phyloP scores from a whole-genome alignment of 2,797 vertebrate genomes.

The Columba guinea region DNA sequence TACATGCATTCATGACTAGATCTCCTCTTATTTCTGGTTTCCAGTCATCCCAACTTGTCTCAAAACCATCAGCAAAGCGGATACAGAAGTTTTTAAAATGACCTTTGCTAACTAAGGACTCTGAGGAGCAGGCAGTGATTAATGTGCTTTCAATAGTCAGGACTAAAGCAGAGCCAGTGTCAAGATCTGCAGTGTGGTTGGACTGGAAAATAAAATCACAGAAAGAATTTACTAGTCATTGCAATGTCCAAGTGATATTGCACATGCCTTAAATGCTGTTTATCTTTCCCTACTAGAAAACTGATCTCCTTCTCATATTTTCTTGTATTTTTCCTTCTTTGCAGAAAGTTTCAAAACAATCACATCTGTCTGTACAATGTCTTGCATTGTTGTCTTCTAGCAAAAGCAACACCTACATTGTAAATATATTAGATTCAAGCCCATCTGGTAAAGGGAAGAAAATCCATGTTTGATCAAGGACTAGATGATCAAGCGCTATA shows the following conservation, averaged over 20 bases:
- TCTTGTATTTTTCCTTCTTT: neutral
- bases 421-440: neutral
- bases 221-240: neutral
- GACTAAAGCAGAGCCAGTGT: slow-evolving; percentile 95
- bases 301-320: accelerated
- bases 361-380: neutral
- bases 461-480: neutral
- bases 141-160: slow-evolving; percentile 98
- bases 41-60: slow-evolving; percentile 99
- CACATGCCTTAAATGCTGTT: neutral
- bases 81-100: slow-evolving; percentile 99
- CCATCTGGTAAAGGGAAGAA: neutral
- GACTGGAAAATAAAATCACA: slow-evolving; percentile 76
- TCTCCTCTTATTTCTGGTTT: slow-evolving; percentile 94
- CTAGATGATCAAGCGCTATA: neutral
- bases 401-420: neutral
- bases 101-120: slow-evolving; percentile 98
- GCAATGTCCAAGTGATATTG: neutral
- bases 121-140: slow-evolving; percentile 98
- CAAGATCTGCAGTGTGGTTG: slow-evolving; percentile 92
- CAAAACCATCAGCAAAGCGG: slow-evolving; percentile 98
- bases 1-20: slow-evolving; percentile 98
- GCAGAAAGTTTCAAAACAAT: neutral
- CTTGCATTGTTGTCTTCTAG: neutral
- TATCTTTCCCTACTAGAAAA: neutral